Percentiles rank a stretch among this genome's conserved stretches.
Conservation (phyloP, 2,113 vertebrate species). For the Riparia riparia region DNA sequence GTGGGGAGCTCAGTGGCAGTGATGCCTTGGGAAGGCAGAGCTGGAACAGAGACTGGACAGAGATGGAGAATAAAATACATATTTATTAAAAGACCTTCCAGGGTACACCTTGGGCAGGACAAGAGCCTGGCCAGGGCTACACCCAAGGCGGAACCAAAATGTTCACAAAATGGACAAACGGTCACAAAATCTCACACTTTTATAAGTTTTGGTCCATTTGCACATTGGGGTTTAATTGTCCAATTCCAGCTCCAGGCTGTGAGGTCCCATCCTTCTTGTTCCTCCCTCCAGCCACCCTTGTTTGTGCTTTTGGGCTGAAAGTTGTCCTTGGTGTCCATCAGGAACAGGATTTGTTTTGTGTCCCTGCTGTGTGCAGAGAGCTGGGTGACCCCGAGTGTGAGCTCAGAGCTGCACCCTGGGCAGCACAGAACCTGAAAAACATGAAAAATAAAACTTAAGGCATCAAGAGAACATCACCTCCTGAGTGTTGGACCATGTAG, state of each 20-base stretch:
- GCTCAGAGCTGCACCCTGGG: neutral
- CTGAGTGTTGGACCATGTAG: accelerated
- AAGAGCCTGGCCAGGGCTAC: neutral
- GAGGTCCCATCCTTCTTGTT: neutral
- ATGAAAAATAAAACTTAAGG: neutral
- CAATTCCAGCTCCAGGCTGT: neutral
- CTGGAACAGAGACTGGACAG: neutral
- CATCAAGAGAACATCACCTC: neutral
- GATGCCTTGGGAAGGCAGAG: neutral
- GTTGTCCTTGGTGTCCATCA: neutral
- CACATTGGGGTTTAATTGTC: neutral
- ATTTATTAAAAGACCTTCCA: neutral
- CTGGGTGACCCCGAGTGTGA: accelerated
- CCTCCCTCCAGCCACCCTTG: accelerated
- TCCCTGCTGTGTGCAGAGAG: neutral
- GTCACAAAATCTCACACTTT: neutral
- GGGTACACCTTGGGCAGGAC: neutral
- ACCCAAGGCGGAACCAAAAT: accelerated
- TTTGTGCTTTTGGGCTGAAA: neutral
- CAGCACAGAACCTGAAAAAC: neutral
- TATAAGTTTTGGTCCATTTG: neutral
- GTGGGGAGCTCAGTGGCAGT: accelerated
- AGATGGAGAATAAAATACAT: neutral
- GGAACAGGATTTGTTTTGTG: neutral
- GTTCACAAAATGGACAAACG: accelerated